These are phyloP conservation scores for Dasyprocta punctata DNA, from an alignment of 2,113 vertebrate species.

Conservation along the genomic window DNA sequence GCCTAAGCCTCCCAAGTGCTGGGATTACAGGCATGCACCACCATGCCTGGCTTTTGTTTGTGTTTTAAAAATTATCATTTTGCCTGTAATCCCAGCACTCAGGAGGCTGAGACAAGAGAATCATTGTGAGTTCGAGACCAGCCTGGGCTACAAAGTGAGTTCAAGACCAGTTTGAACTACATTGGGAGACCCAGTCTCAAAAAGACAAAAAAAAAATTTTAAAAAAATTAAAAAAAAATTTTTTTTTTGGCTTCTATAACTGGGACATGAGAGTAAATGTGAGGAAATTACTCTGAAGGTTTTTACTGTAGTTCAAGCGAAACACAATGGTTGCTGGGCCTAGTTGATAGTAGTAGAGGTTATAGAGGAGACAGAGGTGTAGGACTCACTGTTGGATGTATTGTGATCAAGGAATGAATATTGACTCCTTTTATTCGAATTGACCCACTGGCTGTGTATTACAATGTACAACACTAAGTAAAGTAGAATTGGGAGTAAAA, in stretches of 20 bases:
- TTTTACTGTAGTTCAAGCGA: not conserved
- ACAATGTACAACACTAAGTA: not conserved
- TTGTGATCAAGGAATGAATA: not conserved
- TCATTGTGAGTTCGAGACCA: no score
- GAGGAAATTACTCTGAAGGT: not conserved
- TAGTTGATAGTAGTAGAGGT: not conserved
- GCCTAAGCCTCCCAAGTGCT: no score
- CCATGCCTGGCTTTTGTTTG: no score
- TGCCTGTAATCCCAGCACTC: no score
- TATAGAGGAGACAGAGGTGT: not conserved
- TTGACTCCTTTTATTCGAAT: not conserved
- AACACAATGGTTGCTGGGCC: not conserved
- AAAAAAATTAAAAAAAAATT: no score
- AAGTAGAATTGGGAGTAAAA: not conserved
- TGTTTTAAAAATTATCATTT: no score
- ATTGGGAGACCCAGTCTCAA: no score
- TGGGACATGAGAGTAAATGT: not conserved
- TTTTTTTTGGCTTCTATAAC: not conserved
- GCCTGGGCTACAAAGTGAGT: no score
- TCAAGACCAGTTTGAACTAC: no score
- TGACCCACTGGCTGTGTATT: not conserved
- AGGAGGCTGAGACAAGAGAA: no score
- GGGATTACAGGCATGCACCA: no score
- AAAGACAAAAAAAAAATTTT: no score
- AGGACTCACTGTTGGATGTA: not conserved